A percentile compares a stretch with the other conserved stretches of the same genome.
Evolutionary conservation across 2,113 vertebrate species (phyloP).

Genomic region (Phoxinus phoxinus): DNA sequence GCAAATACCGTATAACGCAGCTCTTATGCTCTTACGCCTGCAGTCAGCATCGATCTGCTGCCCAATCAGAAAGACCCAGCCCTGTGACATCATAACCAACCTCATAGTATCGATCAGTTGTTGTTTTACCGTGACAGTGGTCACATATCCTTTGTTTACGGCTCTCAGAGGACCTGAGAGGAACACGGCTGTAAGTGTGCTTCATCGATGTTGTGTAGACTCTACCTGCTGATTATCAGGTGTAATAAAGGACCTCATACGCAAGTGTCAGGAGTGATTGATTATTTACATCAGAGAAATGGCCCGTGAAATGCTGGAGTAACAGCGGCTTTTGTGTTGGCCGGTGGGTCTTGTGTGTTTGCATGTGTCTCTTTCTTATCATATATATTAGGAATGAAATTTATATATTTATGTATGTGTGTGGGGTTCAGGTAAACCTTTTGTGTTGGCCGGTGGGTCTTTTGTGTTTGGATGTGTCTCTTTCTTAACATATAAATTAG

Average conservation of each 20-base stretch:
- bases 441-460: background rate
- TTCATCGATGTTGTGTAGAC: background rate
- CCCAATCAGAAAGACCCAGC: background rate
- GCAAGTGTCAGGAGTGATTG: slow-evolving; percentile 25
- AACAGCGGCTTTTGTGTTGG: background rate
- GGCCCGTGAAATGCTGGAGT: slow-evolving; percentile 16
- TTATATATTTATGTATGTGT: too few relatives aligned
- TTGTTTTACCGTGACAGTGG: background rate
- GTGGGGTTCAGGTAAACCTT: too few relatives aligned
- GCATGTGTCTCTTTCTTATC: too few relatives aligned
- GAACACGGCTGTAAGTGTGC: background rate
- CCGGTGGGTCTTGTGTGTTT: too few relatives aligned
- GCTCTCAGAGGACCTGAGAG: background rate
- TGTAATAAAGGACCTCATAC: slow-evolving; percentile 11
- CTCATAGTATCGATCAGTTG: background rate
- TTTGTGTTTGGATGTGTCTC: too few relatives aligned
- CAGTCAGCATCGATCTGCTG: background rate
- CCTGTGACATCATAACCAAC: background rate
- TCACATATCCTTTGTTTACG: background rate
- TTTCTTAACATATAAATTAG: too few relatives aligned
- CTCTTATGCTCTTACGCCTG: background rate
- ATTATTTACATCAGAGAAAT: slow-evolving; percentile 35
- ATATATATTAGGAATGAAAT: too few relatives aligned
- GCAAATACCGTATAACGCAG: background rate
- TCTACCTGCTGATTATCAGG: slow-evolving; percentile 4